These are phyloP conservation scores for Achlya flavicornis DNA, from an alignment of 2,888 invertebrate genomes.

Conservation along the genomic window DNA sequence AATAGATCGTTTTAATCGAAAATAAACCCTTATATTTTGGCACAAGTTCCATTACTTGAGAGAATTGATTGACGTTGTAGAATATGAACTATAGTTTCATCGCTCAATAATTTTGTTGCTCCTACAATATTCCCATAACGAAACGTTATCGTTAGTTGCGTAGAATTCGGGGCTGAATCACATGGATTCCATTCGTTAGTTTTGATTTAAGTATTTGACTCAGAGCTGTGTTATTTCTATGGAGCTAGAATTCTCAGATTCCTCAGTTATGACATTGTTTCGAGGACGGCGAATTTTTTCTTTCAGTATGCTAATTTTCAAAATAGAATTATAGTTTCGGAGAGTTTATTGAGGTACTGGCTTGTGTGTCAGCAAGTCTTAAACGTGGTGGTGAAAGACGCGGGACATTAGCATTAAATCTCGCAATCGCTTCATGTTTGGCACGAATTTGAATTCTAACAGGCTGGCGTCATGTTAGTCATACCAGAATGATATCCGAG, in stretches of 20 bases:
- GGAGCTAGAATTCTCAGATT: background rate
- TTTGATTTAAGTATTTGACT: background rate
- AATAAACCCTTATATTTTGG: no score
- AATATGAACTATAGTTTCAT: background rate
- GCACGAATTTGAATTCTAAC: background rate
- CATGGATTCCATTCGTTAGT: background rate
- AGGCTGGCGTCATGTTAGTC: background rate
- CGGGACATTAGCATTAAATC: background rate
- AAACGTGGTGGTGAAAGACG: background rate
- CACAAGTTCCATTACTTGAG: no score
- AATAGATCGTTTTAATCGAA: no score
- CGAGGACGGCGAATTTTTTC: no score
- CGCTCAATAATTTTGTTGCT: background rate
- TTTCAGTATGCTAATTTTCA: no score
- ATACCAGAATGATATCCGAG: slow-evolving; percentile 4
- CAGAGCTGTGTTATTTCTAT: background rate
- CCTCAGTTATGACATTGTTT: background rate
- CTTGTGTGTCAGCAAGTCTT: no score
- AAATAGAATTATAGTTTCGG: no score
- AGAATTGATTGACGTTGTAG: no score
- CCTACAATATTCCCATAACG: background rate
- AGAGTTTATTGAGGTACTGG: no score
- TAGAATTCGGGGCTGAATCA: background rate
- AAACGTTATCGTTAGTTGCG: background rate
- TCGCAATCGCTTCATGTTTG: background rate